Conservation (phyloP, 2,113 vertebrate species). For the Tringa solitaria region DNA sequence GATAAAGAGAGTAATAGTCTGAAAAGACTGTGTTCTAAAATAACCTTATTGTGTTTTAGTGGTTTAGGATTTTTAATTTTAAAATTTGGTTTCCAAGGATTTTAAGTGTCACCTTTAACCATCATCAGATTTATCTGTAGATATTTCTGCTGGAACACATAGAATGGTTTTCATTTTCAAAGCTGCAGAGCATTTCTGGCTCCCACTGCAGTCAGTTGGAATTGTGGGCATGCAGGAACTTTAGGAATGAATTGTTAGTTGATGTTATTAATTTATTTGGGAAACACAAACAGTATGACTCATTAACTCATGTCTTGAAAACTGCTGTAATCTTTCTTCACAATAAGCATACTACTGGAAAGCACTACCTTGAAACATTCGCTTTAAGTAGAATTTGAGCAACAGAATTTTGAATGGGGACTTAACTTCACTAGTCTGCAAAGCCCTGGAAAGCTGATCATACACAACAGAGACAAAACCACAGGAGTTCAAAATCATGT, state of each 20-base stretch:
- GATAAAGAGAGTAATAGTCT: background rate
- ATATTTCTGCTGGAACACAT: background rate
- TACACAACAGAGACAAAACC: background rate
- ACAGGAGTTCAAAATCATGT: background rate
- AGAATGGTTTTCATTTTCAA: background rate
- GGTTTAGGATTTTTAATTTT: background rate
- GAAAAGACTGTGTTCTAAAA: background rate
- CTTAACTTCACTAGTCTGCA: background rate
- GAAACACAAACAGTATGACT: constrained; percentile 57
- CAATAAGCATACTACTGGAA: background rate
- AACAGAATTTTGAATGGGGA: background rate
- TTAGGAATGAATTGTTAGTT: constrained; percentile 62
- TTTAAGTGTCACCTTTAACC: background rate
- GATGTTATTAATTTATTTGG: constrained; percentile 65
- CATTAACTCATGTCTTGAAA: constrained; percentile 45
- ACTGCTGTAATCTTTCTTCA: background rate
- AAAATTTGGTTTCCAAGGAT: background rate
- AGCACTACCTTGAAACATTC: background rate
- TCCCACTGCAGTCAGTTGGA: background rate
- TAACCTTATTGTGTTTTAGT: background rate
- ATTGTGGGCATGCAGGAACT: constrained; percentile 49
- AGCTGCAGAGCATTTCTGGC: constrained; percentile 11
- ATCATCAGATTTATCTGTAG: background rate
- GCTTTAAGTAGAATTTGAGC: background rate
- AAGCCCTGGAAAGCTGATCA: background rate